Evolutionary conservation across 2,888 invertebrate species (phyloP).

Genomic region (Hypomecis atomaria): DNA sequence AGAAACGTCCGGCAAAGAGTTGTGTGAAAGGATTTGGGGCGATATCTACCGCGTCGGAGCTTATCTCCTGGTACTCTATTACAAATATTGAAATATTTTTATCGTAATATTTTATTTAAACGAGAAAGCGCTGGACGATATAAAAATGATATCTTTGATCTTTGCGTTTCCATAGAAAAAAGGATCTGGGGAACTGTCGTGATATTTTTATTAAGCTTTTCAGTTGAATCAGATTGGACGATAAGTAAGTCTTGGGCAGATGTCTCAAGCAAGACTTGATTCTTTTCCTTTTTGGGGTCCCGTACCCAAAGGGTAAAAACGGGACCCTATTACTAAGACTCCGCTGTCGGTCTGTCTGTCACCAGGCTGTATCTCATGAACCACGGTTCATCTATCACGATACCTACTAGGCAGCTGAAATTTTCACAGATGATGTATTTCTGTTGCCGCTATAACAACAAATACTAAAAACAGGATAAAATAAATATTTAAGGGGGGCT

Average conservation of each 20-base stretch:
- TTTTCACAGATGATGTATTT: no score
- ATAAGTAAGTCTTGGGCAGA: background rate
- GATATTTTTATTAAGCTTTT: constrained; percentile 29
- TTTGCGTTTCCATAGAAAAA: constrained; percentile 48
- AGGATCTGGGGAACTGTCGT: constrained; percentile 19
- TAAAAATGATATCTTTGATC: constrained; percentile 70
- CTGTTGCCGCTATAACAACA: no score
- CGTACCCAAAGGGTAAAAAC: constrained; percentile 20
- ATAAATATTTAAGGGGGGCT: no score
- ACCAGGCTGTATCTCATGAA: no score
- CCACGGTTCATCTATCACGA: no score
- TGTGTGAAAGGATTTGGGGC: constrained; percentile 66
- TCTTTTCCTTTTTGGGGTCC: background rate
- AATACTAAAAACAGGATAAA: no score
- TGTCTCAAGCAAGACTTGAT: no score
- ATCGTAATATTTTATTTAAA: constrained; percentile 78
- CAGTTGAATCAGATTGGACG: constrained; percentile 8
- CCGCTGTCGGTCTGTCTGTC: no score
- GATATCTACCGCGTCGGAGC: constrained; percentile 51
- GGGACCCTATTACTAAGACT: no score
- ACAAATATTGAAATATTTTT: constrained; percentile 73
- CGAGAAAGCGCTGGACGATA: constrained; percentile 53
- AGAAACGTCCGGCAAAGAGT: constrained; percentile 74
- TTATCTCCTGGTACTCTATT: constrained; percentile 71
- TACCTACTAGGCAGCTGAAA: no score